Evolutionary conservation across 2,888 invertebrate genomes (phyloP).

Genomic region (Orthonychiurus folsomi): DNA sequence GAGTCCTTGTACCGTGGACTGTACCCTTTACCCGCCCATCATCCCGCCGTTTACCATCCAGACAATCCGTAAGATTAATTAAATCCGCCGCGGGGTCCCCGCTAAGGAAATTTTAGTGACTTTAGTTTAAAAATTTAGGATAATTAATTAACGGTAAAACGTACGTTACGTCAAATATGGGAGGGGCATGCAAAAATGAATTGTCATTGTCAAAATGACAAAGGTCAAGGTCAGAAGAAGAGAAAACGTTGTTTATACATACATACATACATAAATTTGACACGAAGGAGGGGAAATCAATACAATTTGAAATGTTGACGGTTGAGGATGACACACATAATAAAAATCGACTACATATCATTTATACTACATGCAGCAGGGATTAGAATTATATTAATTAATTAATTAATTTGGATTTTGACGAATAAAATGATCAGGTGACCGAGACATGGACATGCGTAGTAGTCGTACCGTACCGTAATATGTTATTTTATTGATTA

Average conservation of each 20-base stretch:
- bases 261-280: not conserved
- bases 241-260: not conserved
- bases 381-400: not conserved
- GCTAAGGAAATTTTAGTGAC: too few relatives aligned
- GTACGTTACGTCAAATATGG: too few relatives aligned
- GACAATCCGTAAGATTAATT: constrained; percentile 36
- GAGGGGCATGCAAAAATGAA: too few relatives aligned
- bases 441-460: too few relatives aligned
- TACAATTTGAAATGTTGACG: not conserved
- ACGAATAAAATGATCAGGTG: too few relatives aligned
- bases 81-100: too few relatives aligned
- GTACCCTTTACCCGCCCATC: constrained; percentile 33
- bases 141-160: too few relatives aligned
- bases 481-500: too few relatives aligned
- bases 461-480: too few relatives aligned
- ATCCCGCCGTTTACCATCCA: constrained; percentile 36
- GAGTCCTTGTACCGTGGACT: constrained; percentile 39
- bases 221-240: not conserved
- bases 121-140: too few relatives aligned
- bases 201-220: too few relatives aligned
- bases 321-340: not conserved
- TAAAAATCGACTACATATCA: not conserved
- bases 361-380: not conserved
- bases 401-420: not conserved
- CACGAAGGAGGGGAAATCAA: not conserved